Percentiles rank a stretch among this genome's conserved stretches.
Conservation (phyloP, 2,888 invertebrate genomes). For the Aethes cnicana region DNA sequence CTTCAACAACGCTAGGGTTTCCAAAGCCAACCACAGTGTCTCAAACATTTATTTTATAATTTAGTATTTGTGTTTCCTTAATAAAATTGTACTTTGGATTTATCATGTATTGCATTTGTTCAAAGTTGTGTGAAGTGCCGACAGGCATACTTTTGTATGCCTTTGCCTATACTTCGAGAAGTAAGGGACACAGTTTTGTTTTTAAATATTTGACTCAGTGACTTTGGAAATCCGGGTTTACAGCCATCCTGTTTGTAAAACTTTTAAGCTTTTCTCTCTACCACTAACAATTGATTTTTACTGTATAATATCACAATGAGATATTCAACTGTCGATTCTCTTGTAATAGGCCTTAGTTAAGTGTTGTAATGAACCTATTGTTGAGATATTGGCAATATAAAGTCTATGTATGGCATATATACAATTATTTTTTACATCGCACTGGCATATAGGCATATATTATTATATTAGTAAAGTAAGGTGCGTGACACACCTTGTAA, state of each 20-base stretch:
- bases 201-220: slow-evolving; percentile 47
- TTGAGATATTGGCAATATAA: slow-evolving; percentile 53
- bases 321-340: slow-evolving; percentile 48
- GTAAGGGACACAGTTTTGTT: slow-evolving; percentile 35
- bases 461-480: slow-evolving; percentile 50
- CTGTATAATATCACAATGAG: slow-evolving; percentile 54
- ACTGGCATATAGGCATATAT: slow-evolving; percentile 50
- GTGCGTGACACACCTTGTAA: slow-evolving; percentile 54
- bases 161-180: slow-evolving; percentile 21
- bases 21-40: slow-evolving; percentile 70
- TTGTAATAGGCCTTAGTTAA: slow-evolving; percentile 52
- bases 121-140: slow-evolving; percentile 52
- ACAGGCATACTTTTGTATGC: slow-evolving; percentile 40
- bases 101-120: slow-evolving; percentile 54
- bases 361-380: slow-evolving; percentile 56
- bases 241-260: slow-evolving; percentile 47
- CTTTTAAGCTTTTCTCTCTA: slow-evolving; percentile 50
- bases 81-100: slow-evolving; percentile 60
- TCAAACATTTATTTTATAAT: slow-evolving; percentile 58
- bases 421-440: slow-evolving; percentile 56
- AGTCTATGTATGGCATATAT: slow-evolving; percentile 47
- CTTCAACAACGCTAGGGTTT: slow-evolving; percentile 56
- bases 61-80: slow-evolving; percentile 62
- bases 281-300: slow-evolving; percentile 50
- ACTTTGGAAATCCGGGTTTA: slow-evolving; percentile 67